A percentile compares a stretch with the other conserved stretches of the same genome.
Evolutionary conservation across 2,797 vertebrate species (phyloP).

Genomic region (Prunella strophiata): DNA sequence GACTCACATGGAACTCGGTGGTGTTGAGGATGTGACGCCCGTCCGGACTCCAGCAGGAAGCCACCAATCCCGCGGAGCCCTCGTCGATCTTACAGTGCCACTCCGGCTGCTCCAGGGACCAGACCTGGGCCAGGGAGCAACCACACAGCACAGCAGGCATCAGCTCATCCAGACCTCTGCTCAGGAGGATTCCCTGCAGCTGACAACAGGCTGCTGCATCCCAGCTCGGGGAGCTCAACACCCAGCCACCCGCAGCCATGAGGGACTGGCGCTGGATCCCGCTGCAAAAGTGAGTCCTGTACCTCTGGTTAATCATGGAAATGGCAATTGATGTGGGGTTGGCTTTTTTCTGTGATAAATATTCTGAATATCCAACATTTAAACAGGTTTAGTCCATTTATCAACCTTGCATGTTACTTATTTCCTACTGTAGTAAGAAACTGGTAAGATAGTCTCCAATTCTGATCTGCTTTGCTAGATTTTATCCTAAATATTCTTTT

Average conservation of each 20-base stretch:
- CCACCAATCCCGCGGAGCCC: conserved; percentile 93
- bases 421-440: neutral
- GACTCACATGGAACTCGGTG: conserved; percentile 97
- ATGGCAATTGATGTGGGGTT: neutral
- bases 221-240: neutral
- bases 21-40: conserved; percentile 99
- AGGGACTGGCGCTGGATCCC: conserved; percentile 86
- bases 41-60: conserved; percentile 96
- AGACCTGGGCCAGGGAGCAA: conserved; percentile 81
- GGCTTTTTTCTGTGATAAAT: neutral
- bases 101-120: conserved; percentile 95
- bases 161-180: neutral
- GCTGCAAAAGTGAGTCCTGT: conserved; percentile 80
- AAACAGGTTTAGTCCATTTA: neutral
- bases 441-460: too few relatives aligned
- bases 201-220: neutral
- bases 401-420: neutral
- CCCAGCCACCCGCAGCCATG: conserved; percentile 52
- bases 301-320: neutral
- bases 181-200: neutral
- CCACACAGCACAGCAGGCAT: neutral
- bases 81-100: conserved; percentile 99
- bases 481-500: neutral
- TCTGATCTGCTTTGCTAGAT: neutral
- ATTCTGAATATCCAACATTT: neutral